Conservation (phyloP, 1,140 invertebrate genomes). For the Trichomalopsis sarcophagae region DNA sequence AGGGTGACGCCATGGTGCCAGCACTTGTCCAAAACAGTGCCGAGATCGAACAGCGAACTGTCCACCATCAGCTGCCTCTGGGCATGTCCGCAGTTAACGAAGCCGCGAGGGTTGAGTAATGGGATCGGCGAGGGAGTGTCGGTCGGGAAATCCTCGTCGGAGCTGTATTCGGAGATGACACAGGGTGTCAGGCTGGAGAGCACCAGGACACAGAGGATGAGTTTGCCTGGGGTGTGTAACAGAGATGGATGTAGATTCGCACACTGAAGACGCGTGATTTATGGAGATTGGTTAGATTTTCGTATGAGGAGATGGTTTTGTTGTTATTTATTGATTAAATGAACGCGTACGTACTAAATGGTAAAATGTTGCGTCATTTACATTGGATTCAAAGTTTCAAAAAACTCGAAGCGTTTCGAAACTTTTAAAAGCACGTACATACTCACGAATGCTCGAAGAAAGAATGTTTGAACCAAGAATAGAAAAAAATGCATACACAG, state of each 20-base stretch:
- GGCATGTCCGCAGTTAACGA: constrained; percentile 17
- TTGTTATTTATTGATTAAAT: no score
- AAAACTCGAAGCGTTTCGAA: no score
- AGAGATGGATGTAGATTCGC: neutral
- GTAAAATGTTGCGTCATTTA: no score
- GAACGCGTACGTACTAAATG: no score
- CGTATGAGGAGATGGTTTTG: no score
- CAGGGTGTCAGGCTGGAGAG: neutral
- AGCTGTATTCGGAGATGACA: neutral
- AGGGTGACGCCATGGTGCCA: neutral
- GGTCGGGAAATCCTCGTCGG: neutral
- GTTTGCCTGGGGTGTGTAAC: neutral
- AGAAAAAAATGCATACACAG: no score
- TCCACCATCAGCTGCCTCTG: neutral
- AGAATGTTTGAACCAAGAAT: no score
- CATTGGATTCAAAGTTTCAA: no score
- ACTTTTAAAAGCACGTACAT: no score
- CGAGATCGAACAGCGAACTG: neutral
- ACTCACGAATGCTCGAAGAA: no score
- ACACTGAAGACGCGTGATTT: no score
- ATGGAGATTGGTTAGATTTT: no score
- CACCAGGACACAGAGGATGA: neutral
- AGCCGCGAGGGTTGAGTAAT: neutral
- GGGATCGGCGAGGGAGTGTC: neutral
- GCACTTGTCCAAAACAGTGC: neutral